These are phyloP conservation scores for Synodontis membranacea DNA, from an alignment of 2,113 vertebrate genomes.

Conservation along the genomic window DNA sequence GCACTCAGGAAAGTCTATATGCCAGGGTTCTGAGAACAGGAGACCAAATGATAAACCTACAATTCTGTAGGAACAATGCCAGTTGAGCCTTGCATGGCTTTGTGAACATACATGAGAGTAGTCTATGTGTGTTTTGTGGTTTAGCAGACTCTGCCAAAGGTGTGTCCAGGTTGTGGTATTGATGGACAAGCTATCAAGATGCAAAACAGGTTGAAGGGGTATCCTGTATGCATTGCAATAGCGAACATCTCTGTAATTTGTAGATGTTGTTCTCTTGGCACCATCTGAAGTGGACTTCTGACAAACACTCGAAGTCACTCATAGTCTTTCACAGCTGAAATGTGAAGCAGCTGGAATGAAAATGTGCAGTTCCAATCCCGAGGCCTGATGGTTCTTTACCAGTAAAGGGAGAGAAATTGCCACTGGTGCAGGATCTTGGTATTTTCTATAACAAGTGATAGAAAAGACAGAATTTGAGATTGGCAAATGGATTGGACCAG, in stretches of 20 bases:
- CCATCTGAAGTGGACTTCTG: not conserved
- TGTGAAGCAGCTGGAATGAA: not conserved
- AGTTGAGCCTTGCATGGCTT: too few species aligned
- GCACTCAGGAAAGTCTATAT: too few species aligned
- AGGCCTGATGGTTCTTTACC: not conserved
- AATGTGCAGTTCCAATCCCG: not conserved
- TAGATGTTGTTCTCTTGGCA: not conserved
- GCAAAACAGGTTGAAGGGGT: too few species aligned
- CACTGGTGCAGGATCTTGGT: not conserved
- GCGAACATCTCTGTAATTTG: not conserved
- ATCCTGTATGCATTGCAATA: not conserved
- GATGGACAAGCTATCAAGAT: not conserved
- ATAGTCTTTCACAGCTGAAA: too few species aligned
- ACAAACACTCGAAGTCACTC: not conserved
- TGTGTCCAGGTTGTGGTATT: not conserved
- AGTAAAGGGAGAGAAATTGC: not conserved
- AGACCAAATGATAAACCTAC: too few species aligned
- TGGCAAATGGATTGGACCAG: not conserved
- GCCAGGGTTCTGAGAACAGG: too few species aligned
- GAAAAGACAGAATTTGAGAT: not conserved
- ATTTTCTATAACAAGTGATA: too few species aligned
- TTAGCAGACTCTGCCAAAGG: too few species aligned
- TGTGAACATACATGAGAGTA: too few species aligned
- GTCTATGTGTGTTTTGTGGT: too few species aligned
- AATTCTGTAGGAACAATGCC: too few species aligned